Conservation (phyloP, 2,113 vertebrate species). For the rat (Rattus norvegicus) region DNA sequence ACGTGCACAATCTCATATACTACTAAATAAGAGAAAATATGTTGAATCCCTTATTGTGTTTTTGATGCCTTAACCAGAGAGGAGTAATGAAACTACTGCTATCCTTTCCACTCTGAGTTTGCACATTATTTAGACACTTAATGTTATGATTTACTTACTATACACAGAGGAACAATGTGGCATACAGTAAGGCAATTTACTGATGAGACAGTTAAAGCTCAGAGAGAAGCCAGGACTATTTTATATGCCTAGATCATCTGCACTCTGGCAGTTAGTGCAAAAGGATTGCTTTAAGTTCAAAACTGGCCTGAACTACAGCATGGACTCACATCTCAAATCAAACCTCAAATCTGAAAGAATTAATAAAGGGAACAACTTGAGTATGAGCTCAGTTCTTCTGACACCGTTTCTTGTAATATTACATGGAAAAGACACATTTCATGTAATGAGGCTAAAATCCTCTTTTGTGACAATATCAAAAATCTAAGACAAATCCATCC, state of each 20-base stretch:
- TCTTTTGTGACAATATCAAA: not conserved
- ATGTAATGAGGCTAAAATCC: not conserved
- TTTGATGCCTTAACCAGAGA: not conserved
- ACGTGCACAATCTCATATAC: not conserved
- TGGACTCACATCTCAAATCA: not conserved
- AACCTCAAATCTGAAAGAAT: not conserved
- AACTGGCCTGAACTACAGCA: too few species aligned
- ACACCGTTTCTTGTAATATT: not conserved
- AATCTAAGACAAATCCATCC: not conserved
- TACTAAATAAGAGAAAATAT: not conserved
- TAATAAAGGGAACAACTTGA: not conserved
- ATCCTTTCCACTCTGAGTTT: not conserved
- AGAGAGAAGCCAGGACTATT: not conserved
- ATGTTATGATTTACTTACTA: not conserved
- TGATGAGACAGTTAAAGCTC: not conserved
- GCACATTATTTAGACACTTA: not conserved
- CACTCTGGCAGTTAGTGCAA: not conserved
- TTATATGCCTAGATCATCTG: not conserved
- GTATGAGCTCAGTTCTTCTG: not conserved
- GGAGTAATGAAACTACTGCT: not conserved
- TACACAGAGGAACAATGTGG: not conserved
- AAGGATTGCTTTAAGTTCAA: not conserved
- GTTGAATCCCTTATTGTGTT: not conserved
- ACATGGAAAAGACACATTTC: not conserved
- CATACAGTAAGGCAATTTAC: not conserved